Evolutionary conservation across 1,140 invertebrate genomes (phyloP), one percentile per base, ranked within the genome.

Genomic region (Drosophila sechellia): DNA sequence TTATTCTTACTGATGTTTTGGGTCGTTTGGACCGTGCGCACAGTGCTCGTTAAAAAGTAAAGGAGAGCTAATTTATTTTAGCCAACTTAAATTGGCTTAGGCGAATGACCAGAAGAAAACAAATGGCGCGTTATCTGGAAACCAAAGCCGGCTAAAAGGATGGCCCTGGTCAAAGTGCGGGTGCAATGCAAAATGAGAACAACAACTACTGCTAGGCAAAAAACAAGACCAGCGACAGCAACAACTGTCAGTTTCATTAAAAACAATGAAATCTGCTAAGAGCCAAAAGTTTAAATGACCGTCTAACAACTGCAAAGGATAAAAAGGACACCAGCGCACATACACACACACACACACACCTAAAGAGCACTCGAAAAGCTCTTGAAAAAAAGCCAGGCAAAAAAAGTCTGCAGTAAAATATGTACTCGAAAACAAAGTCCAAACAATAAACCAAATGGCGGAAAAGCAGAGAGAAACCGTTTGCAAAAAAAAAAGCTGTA

Each of bases 251-350:
- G 79, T 79, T 86, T 83, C 79, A 83, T 89, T 86, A 89, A 86
- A 81, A 89, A 86, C 83, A 87, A 87, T 89, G 79, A 87, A 87
- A 87, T 89, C 83, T 79, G 80, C 84, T 89, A 83, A 87, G 84
- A 89, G 84, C 84, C 75, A 77, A 89, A 74, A 89, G 79, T 89
- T 89, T 89, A 83, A 89, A 87, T 89, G 79, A 87, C 70, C 79
- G 75, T 79, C 75, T 83, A 87, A 77, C 73, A 70, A 84, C 77
- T 85, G 66, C 45, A 65, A 74, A 61, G 63, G 78, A 75, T 55
- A 72, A 78, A 81, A 79, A 54, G 50, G 64, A 43, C 13, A 20
- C 17, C 53, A 39, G 46, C 40, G 46, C 31, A 50, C 20, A 52
- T 31, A 54, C 17, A 17, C 17, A 17, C 0, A 17, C 17, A 17